A percentile compares a stretch with the other conserved stretches of the same genome.
These are phyloP conservation scores for Amphiprion percula DNA, from an alignment of 2,113 vertebrate species.

Conservation along the genomic window DNA sequence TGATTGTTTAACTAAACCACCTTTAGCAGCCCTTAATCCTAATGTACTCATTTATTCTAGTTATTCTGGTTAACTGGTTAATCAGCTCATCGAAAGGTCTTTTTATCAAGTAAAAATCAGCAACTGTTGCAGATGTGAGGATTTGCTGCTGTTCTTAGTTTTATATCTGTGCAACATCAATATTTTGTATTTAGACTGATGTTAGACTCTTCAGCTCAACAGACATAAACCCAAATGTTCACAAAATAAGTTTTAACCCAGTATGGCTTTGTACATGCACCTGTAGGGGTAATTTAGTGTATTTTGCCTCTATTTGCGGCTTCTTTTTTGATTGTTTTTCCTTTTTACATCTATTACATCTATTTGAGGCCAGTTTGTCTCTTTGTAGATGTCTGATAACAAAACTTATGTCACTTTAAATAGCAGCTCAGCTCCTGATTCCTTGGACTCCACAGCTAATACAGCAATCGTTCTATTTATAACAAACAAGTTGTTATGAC, in stretches of 20 bases:
- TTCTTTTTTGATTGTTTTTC: background rate
- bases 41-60: background rate
- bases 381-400: background rate
- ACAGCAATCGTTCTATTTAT: background rate
- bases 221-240: background rate
- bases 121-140: no score
- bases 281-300: no score
- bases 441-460: no score
- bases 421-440: no score
- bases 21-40: no score
- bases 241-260: background rate
- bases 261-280: no score
- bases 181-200: background rate
- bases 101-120: no score
- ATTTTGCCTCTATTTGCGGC: background rate
- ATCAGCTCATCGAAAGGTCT: no score
- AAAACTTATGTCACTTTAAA: background rate
- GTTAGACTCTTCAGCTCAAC: no score
- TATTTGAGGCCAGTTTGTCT: background rate
- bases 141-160: no score
- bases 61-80: background rate
- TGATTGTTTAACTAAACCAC: background rate
- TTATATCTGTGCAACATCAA: background rate
- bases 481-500: background rate
- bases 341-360: background rate